Conservation (phyloP, 2,113 vertebrate genomes). For the Sceloporus tristichus region DNA sequence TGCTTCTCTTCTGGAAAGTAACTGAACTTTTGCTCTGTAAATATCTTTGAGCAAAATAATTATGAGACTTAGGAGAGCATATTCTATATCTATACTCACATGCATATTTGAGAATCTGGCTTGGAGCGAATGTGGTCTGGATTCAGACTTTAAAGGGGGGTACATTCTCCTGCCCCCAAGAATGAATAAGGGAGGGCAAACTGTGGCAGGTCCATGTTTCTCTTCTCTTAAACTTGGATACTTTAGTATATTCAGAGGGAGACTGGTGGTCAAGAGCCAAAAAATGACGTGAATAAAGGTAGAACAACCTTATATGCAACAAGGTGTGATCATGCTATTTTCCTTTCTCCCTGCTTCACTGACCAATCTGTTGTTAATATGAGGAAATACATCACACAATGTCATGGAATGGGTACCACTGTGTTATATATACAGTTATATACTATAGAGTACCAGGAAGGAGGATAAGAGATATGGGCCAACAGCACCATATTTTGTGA, state of each 20-base stretch:
- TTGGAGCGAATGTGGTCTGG: too few relatives aligned
- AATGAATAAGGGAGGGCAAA: too few relatives aligned
- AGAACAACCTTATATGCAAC: background rate
- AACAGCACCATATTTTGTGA: background rate
- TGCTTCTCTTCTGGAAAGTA: background rate
- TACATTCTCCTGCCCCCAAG: too few relatives aligned
- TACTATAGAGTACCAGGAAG: background rate
- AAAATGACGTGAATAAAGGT: too few relatives aligned
- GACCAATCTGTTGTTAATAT: background rate
- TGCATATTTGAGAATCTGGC: too few relatives aligned
- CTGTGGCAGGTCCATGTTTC: background rate
- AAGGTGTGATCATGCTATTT: background rate
- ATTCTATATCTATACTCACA: too few relatives aligned
- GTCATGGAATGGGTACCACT: background rate
- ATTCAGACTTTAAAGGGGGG: too few relatives aligned
- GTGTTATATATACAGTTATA: background rate
- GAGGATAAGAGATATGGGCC: background rate
- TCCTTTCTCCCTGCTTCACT: background rate
- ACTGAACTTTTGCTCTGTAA: too few relatives aligned
- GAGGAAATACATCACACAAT: background rate
- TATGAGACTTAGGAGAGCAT: too few relatives aligned
- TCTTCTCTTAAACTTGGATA: background rate
- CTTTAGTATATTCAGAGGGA: too few relatives aligned
- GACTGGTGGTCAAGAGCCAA: too few relatives aligned
- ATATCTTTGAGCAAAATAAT: too few relatives aligned